Conservation (phyloP, 2,113 vertebrate genomes). For the Taxidea taxus region DNA sequence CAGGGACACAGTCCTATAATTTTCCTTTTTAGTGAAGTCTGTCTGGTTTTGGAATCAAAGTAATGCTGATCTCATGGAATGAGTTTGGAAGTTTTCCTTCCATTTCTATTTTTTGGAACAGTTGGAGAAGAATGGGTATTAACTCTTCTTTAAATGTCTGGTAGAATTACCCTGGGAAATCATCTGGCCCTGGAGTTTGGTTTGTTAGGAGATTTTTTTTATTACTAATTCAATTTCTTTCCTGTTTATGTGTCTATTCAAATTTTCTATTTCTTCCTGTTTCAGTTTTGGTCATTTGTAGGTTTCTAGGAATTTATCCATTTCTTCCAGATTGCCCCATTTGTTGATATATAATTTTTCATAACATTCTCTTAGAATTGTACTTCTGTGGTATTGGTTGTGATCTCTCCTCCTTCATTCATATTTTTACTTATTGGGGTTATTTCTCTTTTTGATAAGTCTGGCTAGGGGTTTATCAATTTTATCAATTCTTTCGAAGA, state of each 20-base stretch:
- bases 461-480: not conserved
- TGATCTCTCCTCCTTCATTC: not conserved
- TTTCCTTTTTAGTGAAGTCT: not conserved
- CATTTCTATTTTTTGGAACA: too few relatives aligned
- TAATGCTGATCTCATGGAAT: not conserved
- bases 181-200: not conserved
- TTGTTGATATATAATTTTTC: not conserved
- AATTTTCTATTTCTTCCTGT: not conserved
- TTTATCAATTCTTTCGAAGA: not conserved
- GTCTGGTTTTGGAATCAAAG: not conserved
- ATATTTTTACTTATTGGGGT: not conserved
- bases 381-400: not conserved
- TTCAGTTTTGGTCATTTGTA: not conserved
- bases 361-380: not conserved
- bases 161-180: not conserved
- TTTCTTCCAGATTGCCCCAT: not conserved
- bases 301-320: not conserved
- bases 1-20: not conserved
- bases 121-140: too few relatives aligned
- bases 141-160: too few relatives aligned
- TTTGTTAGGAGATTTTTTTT: not conserved
- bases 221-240: not conserved
- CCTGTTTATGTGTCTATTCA: not conserved
- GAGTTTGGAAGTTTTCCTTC: not conserved
- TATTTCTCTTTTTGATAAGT: not conserved